Evolutionary conservation across 2,888 invertebrate genomes (phyloP), one percentile per base, ranked within the genome.

Genomic region (Clistopyga incitator): DNA sequence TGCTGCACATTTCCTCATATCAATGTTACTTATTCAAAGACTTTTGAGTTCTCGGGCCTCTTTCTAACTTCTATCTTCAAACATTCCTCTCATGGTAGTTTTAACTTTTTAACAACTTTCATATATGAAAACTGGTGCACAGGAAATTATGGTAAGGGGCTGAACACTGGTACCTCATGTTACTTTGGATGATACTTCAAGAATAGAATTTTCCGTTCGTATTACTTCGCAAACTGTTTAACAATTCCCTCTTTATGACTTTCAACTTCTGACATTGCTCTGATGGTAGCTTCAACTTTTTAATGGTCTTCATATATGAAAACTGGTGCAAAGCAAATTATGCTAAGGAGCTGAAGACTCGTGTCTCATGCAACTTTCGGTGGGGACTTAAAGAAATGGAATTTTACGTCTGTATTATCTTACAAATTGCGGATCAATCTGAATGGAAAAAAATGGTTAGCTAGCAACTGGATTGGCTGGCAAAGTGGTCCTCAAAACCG

Each of bases 11-110:
- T 54, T 45, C 8, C 42, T n/a, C 42, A 42, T 38, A 54, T 52
- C n/a, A 54, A 76, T 65, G 34, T 29, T 65, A 54, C 34, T 76
- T 42, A 65, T 29, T 67, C 45, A 42, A 56, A 76, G 52, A 67
- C 56, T 54, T n/a, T 67, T 67, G 6, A 67, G 45, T 56, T 52
- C 18, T 68, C 45, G 11, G 11, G 11, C 6, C 23, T 3, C n/a
- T 29, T 29, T 29, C 2, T 4, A 4, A 4, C 29, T 29, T 29
- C 2, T 29, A 29, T 29, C 29, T 75, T 50, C 20, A 10, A 6
- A 38, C 34, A 38, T 38, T 38, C 6, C 34, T 38, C 6, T 38
- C 3, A 38, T 38, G 8, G 8, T 8, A 38, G 34, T 6, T 38
- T 38, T 8, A 6, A 38, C 3, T 38, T 38, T 6, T 8, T 38